Evolutionary conservation across 2,797 vertebrate genomes (phyloP).

Genomic region (Rhabdomys pumilio): DNA sequence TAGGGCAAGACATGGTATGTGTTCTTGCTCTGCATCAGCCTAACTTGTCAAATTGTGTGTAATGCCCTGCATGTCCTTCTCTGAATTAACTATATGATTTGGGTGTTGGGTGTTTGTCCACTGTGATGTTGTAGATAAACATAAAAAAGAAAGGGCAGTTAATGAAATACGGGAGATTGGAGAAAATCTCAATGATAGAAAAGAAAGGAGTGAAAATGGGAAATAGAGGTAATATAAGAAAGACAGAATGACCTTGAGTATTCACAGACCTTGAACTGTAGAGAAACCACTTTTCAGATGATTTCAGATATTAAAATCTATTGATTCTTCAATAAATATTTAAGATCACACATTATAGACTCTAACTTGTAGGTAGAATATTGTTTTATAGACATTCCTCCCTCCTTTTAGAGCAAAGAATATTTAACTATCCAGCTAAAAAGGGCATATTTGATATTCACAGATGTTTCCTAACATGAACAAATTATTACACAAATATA

Average conservation of each 20-base stretch:
- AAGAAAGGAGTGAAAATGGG: too few relatives aligned
- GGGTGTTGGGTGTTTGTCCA: neutral
- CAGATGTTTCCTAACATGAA: neutral
- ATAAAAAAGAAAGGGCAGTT: neutral
- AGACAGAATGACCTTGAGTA: neutral
- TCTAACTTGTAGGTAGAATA: neutral
- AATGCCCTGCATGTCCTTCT: neutral
- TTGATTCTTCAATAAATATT: neutral
- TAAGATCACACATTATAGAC: neutral
- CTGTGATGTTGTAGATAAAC: neutral
- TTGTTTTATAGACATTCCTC: neutral
- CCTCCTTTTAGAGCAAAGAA: neutral
- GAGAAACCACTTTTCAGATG: neutral
- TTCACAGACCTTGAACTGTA: neutral
- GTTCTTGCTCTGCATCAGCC: neutral
- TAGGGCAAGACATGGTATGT: accelerated
- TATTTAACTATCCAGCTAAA: neutral
- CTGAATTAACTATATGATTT: neutral
- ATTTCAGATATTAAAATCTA: neutral
- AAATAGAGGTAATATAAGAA: neutral
- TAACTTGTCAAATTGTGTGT: neutral
- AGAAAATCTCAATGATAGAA: neutral
- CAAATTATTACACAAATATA: neutral
- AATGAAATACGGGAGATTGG: neutral
- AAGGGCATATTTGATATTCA: neutral